phyloP scores from a whole-genome alignment of 2,888 invertebrate species.

The Hyposoter didymator region DNA sequence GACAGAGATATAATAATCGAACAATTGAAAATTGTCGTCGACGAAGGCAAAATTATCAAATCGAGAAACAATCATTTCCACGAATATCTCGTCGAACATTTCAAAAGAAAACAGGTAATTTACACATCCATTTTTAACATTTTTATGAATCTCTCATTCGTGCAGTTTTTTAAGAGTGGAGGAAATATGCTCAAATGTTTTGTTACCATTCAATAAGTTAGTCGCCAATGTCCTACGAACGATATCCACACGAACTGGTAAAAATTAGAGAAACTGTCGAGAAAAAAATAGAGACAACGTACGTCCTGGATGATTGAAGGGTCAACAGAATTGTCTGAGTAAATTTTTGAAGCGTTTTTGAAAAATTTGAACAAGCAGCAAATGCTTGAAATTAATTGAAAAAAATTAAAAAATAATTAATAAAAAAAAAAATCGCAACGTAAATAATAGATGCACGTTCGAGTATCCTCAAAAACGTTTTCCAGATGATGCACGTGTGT shows the following conservation, averaged over 20 bases:
- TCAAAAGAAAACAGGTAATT: slow-evolving; percentile 68
- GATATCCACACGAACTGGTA: background rate
- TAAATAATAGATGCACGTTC: background rate
- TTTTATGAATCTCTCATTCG: background rate
- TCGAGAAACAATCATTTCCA: slow-evolving; percentile 67
- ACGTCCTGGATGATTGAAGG: no score
- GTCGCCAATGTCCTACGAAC: background rate
- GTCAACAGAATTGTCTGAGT: background rate
- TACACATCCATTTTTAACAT: background rate
- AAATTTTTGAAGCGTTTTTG: background rate
- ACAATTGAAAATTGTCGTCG: slow-evolving; percentile 36
- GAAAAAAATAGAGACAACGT: no score
- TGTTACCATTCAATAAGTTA: background rate
- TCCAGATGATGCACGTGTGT: slow-evolving; percentile 69
- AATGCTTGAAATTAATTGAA: background rate
- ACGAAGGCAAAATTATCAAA: slow-evolving; percentile 55
- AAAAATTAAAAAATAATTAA: background rate
- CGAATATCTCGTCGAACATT: slow-evolving; percentile 69
- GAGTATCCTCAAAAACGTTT: background rate
- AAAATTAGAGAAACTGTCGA: background rate
- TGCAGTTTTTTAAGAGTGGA: background rate
- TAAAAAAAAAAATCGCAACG: background rate
- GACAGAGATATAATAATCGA: slow-evolving; percentile 57
- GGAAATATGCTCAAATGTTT: background rate
- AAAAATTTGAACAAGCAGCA: background rate